Percentiles rank a stretch among this genome's conserved stretches.
phyloP scores from a whole-genome alignment of 2,797 vertebrate genomes.

The Enteromius argenteus region DNA sequence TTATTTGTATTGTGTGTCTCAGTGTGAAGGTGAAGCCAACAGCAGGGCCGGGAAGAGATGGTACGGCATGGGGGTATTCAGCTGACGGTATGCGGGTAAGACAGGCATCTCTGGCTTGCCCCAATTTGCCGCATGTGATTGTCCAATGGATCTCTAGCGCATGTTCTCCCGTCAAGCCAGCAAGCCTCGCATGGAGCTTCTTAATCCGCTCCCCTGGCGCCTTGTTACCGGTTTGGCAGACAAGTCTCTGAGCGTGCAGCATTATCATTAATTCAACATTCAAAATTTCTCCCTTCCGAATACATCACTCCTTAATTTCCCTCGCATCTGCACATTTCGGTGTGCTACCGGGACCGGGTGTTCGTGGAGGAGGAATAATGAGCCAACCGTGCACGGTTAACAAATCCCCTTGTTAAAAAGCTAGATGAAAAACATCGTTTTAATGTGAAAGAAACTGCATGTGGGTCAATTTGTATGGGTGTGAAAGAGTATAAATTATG shows the following conservation, averaged over 20 bases:
- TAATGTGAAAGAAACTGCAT: constrained; percentile 68
- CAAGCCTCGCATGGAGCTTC: constrained; percentile 60
- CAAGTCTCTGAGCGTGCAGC: constrained; percentile 73
- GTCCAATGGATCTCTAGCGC: constrained; percentile 74
- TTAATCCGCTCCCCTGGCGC: constrained; percentile 94
- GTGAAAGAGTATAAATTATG: constrained; percentile 64
- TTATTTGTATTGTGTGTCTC: constrained; percentile 7
- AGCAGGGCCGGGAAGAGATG: constrained; percentile 16
- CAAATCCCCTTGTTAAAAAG: constrained; percentile 80
- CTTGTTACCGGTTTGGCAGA: constrained; percentile 92
- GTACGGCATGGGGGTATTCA: constrained; percentile 50
- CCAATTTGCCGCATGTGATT: constrained; percentile 80
- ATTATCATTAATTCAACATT: constrained; percentile 92
- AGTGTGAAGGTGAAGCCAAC: not conserved
- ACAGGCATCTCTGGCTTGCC: constrained; percentile 69
- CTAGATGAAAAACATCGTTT: constrained; percentile 74
- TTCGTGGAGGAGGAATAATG: constrained; percentile 79
- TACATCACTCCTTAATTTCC: constrained; percentile 91
- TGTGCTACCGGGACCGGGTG: constrained; percentile 70
- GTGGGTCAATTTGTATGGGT: constrained; percentile 69
- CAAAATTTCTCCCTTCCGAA: constrained; percentile 85
- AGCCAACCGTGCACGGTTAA: constrained; percentile 76
- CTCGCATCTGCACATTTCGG: constrained; percentile 82
- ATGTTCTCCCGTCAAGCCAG: constrained; percentile 60
- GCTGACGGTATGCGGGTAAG: constrained; percentile 53